phyloP scores from a whole-genome alignment of 2,113 vertebrate species.

The Donacobius atricapilla region DNA sequence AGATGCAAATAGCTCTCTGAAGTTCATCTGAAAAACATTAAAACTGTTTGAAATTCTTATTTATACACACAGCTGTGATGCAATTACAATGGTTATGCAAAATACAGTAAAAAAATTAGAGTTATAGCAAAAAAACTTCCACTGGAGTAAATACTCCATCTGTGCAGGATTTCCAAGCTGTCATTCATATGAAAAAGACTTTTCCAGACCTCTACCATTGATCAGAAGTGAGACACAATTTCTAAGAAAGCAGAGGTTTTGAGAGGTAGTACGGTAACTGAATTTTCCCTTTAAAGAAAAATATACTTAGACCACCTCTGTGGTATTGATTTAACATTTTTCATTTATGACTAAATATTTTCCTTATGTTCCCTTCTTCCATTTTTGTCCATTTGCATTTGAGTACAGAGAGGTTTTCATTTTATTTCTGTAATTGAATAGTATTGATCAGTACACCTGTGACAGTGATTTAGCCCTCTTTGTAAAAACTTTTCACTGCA shows the following conservation, averaged over 20 bases:
- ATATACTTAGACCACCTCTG: neutral
- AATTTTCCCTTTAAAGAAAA: neutral
- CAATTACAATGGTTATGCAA: neutral
- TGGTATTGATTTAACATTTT: neutral
- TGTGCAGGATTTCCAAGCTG: neutral
- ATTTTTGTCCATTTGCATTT: neutral
- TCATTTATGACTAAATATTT: neutral
- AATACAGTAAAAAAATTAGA: neutral
- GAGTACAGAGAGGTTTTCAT: neutral
- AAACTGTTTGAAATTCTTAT: neutral
- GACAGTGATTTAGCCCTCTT: neutral
- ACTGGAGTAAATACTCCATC: neutral
- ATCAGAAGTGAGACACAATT: neutral
- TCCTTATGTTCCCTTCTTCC: neutral
- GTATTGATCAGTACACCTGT: neutral
- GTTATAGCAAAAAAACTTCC: neutral
- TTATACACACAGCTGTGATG: neutral
- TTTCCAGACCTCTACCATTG: neutral
- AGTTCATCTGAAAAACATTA: neutral
- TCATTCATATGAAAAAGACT: neutral
- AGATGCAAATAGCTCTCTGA: neutral
- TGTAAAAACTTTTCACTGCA: neutral
- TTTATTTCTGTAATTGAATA: neutral
- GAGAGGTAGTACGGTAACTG: fast-evolving
- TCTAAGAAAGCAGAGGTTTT: neutral